Evolutionary conservation across 2,113 vertebrate species (phyloP), one percentile per base, ranked within the genome.

Genomic region (Hippocampus zosterae): DNA sequence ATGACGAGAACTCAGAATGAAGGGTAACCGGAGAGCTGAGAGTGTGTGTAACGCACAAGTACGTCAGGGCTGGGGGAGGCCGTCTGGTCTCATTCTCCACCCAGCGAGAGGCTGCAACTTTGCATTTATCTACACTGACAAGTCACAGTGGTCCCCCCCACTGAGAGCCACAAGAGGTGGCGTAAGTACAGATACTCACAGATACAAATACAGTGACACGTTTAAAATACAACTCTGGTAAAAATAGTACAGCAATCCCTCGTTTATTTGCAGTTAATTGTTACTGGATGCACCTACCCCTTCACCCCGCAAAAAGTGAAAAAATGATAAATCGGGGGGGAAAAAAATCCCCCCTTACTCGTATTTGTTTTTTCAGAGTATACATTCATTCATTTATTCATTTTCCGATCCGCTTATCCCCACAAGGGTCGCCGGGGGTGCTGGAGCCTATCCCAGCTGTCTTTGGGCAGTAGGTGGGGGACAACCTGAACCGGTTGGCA

Each of bases 71-170:
- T 9, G 37, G 59, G 65, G 85, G 87, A 78, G 80, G 81, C 68
- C 48, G 79, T 88, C 88, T 21, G 55, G 63, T 85, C 84, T 81
- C 76, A 82, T 88, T 69, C 81, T 70, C 75, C 0, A 23, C 67
- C 80, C 67, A 72, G 73, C 18, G 23, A 80, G 76, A 79, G 71
- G 72, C 71, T 78, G 80, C 52, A 0, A 12, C 60, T 80, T 40
- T 71, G 74, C 74, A 70, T 76, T 87, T 82, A 91, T 91, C 79
- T 50, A 78, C 83, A 82, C 79, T 65, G 90, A 89, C 87, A 87
- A 74, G 73, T 62, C 52, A 68, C 55, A 53, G 52, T 57, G 77
- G 75, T 73, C 79, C 82, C 79, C 82, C 80, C 85, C 73, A 77
- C 85, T 84, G 87, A 86, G 83, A 85, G 41, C 73, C 23, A 56